These are phyloP conservation scores for Gymnothorax javanicus DNA, from an alignment of 2,797 vertebrate species.

Conservation along the genomic window DNA sequence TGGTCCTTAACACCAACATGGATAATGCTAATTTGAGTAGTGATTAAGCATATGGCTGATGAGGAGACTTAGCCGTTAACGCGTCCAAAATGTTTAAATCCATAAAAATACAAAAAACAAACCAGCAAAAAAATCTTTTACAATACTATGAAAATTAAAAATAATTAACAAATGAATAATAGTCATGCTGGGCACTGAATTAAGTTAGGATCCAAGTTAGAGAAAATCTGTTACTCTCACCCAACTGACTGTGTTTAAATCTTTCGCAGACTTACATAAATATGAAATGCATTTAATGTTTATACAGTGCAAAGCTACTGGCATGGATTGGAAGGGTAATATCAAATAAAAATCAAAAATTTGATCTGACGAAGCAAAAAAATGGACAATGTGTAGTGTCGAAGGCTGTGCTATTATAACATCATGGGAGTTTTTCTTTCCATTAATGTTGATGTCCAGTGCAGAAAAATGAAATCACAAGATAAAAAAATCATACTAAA, in stretches of 20 bases:
- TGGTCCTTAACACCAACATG: not conserved
- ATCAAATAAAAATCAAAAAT: no score
- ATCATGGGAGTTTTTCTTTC: no score
- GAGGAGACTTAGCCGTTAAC: not conserved
- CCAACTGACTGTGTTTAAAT: no score
- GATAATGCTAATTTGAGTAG: not conserved
- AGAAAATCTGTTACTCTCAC: no score
- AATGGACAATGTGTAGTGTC: no score
- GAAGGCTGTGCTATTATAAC: no score
- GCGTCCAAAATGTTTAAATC: not conserved
- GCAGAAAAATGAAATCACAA: not conserved
- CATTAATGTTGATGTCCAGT: not conserved
- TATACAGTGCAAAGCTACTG: no score
- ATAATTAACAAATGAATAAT: not conserved
- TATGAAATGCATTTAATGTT: no score
- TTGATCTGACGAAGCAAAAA: no score
- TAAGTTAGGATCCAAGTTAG: not conserved
- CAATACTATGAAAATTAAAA: not conserved
- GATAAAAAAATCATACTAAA: not conserved
- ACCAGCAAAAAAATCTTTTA: not conserved
- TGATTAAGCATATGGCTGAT: not conserved
- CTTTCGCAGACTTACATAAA: no score
- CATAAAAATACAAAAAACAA: not conserved
- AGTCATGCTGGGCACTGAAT: not conserved
- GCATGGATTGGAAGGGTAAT: no score